Evolutionary conservation across 1,140 invertebrate species (phyloP).

Genomic region (Aphis gossypii): DNA sequence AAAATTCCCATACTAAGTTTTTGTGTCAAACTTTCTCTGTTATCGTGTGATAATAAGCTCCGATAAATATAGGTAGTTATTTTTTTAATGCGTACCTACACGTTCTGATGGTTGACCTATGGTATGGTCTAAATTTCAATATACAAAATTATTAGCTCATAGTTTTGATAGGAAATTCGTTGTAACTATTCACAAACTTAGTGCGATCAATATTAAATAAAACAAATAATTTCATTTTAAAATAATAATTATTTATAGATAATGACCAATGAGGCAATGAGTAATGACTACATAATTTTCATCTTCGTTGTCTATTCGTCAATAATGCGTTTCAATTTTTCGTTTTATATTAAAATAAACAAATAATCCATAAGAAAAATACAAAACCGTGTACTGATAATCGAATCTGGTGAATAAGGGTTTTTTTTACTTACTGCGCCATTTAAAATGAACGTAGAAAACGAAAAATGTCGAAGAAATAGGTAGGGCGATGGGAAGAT

Average conservation of each 20-base stretch:
- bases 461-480: conserved; percentile 8
- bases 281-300: neutral
- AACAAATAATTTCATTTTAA: neutral
- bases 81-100: conserved; percentile 37
- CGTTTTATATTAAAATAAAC: neutral
- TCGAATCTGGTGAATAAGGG: neutral
- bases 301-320: neutral
- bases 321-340: neutral
- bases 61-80: neutral
- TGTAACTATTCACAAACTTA: neutral
- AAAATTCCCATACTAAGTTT: neutral
- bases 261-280: too few species aligned
- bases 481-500: neutral
- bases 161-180: neutral
- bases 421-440: conserved; percentile 10
- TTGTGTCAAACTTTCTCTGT: neutral
- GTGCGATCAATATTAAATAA: neutral
- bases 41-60: neutral
- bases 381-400: neutral
- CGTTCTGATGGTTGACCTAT: conserved; percentile 22
- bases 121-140: conserved; percentile 34
- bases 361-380: neutral
- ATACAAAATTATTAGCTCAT: neutral
- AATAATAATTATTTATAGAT: neutral
- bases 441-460: conserved; percentile 25